Evolutionary conservation across 1,140 invertebrate genomes (phyloP), one percentile per base, ranked within the genome.

Genomic region (Globodera rostochiensis): DNA sequence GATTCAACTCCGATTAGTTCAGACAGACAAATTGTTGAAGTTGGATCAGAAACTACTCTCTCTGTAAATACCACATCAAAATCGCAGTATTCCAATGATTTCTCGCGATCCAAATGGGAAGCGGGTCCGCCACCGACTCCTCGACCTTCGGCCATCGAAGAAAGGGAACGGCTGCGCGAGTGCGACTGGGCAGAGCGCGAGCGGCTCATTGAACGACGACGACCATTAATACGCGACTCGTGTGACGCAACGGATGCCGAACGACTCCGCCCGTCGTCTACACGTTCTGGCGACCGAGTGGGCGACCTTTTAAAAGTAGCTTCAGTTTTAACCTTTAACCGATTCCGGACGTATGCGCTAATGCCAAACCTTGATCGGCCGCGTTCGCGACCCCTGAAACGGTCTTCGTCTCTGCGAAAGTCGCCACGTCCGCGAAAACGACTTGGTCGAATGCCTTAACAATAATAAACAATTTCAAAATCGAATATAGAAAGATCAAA

Each of bases 221-320:
- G 47, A 19, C 7, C 36, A 57, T 25, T 36, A 13, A 15, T 50
- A 45, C 25, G 21, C 15, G 36, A 60, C 36, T 47, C 36, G 74
- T 45, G 57, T 47, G 36, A 76, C 7, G 36, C 57, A 57, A 45
- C 66, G n/a, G 49, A 64, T 57, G 19, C 49, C 47, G 57, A 64
- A n/a, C 74, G 64, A 75, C 70, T 46, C n/a, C 19, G 47, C 9
- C 57, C 70, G 36, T 19, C 70, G 7, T 49, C 60, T 50, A 57
- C 78, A 77, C 78, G 78, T 15, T 80, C 46, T 25, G 77, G 77
- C n/a, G 77, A 78, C n/a, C 78, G 78, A 57, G 71, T 80, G 9
- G 25, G 60, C 21, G 78, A 74, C 36, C 78, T 80, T 66, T 66
- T 13, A 3, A 66, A 36, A 2, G 1, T 36, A 36, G 36, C 36